phyloP scores from a whole-genome alignment of 2,888 invertebrate species.

The Oeneis ivallda region DNA sequence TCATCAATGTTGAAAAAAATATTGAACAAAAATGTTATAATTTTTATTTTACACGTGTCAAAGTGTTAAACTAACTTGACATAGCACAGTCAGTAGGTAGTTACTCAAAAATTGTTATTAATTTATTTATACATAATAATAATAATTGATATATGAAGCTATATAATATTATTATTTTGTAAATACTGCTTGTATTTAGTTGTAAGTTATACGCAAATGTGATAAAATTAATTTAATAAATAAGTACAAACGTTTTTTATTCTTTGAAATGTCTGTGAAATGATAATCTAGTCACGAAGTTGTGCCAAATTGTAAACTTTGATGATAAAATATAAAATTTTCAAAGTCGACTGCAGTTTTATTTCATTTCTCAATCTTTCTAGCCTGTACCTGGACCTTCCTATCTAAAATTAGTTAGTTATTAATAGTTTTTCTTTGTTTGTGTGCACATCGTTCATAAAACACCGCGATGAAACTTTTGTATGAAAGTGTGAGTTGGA shows the following conservation, averaged over 20 bases:
- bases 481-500: too few relatives aligned
- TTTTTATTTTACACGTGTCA: too few relatives aligned
- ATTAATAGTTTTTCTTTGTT: neutral
- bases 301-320: constrained; percentile 43
- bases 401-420: neutral
- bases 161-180: neutral
- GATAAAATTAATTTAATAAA: neutral
- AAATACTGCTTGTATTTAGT: neutral
- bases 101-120: neutral
- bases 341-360: constrained; percentile 41
- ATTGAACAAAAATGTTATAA: too few relatives aligned
- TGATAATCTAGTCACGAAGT: constrained; percentile 32
- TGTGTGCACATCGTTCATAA: neutral
- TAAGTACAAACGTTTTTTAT: constrained; percentile 4
- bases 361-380: too few relatives aligned
- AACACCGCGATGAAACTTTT: neutral
- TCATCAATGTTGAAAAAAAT: too few relatives aligned
- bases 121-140: neutral
- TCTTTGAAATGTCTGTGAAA: constrained; percentile 1
- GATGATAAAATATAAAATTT: constrained; percentile 40
- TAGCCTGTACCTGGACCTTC: too few relatives aligned
- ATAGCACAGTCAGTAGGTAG: too few relatives aligned
- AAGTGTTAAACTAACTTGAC: too few relatives aligned
- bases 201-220: constrained; percentile 6
- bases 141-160: too few relatives aligned